These are phyloP conservation scores for Lucifuga dentata DNA, from an alignment of 2,113 vertebrate species.

Conservation along the genomic window DNA sequence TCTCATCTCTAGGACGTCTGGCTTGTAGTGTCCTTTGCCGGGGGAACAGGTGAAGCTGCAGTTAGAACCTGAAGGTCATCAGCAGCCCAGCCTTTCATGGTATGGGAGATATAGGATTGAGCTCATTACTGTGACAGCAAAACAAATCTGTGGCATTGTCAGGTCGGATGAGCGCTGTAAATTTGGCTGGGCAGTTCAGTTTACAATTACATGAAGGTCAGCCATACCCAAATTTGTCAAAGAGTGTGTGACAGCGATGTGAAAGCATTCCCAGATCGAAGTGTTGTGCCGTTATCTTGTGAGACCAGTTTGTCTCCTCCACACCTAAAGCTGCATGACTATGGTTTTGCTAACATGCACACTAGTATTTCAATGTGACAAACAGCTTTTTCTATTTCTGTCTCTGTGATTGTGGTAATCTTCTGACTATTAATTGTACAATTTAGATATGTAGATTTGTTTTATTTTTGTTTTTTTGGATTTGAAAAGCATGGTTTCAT, in stretches of 20 bases:
- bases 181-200: conserved; percentile 27
- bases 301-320: background rate
- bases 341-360: background rate
- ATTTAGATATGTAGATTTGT: background rate
- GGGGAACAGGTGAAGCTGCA: conserved; percentile 57
- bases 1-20: conserved; percentile 49
- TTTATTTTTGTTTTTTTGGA: background rate
- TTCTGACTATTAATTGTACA: background rate
- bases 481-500: conserved; percentile 5
- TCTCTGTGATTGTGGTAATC: background rate
- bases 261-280: conserved; percentile 22
- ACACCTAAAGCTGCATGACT: background rate
- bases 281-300: background rate
- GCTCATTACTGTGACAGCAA: conserved; percentile 58
- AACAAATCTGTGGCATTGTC: conserved; percentile 26
- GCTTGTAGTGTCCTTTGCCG: conserved; percentile 49
- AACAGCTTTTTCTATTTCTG: background rate
- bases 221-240: conserved; percentile 18
- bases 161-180: conserved; percentile 47
- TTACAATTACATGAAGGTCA: conserved; percentile 33
- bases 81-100: conserved; percentile 29
- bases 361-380: background rate
- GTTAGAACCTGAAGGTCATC: conserved; percentile 64
- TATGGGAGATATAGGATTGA: conserved; percentile 19
- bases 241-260: conserved; percentile 37